Evolutionary conservation across 2,113 vertebrate species (phyloP), one percentile per base, ranked within the genome.

Genomic region (Nansenia antarctica): DNA sequence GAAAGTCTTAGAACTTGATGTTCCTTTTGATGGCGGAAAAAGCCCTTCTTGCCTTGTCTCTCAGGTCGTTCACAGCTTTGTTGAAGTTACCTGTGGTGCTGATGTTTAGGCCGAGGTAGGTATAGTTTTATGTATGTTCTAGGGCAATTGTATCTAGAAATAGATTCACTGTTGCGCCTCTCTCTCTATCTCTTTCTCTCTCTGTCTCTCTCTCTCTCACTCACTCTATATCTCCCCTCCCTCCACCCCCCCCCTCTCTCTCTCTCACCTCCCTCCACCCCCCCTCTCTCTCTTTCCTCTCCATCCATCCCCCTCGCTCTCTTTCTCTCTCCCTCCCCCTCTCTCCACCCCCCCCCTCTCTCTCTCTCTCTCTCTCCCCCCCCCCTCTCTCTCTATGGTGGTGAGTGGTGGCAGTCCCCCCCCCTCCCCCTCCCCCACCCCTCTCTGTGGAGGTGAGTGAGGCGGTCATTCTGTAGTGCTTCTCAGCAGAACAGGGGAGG

Each of bases 401-500:
- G n/a, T n/a, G n/a, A n/a, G n/a, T n/a, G n/a, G n/a, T n/a, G n/a
- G n/a, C n/a, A n/a, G n/a, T n/a, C n/a, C n/a, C n/a, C n/a, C 39
- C 1, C 14, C 18, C 39, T 18, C 39, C 3, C 39, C 1, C 5
- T 42, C 39, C 39, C 39, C 14, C 20, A 3, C 55, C 12, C 47
- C 29, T 75, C 27, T 70, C 30, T 62, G n/a, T 54, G 15, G 62
- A 74, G 62, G 72, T 69, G 61, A 69, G 60, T 42, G 22, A 32
- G 11, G 61, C 4, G 67, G 72, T 68, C 61, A 67, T 18, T 49
- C 37, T 77, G 59, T 26, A 62, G 62, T 73, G 63, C 58, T 70
- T 76, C 73, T 65, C 55, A 18, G 55, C 74, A 77, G 77, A 74
- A 60, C 72, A 72, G 67, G 67, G 63, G 72, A 76, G 80, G 83